Evolutionary conservation across 1,140 invertebrate species (phyloP), one percentile per base, ranked within the genome.

Genomic region (Gryllus bimaculatus): DNA sequence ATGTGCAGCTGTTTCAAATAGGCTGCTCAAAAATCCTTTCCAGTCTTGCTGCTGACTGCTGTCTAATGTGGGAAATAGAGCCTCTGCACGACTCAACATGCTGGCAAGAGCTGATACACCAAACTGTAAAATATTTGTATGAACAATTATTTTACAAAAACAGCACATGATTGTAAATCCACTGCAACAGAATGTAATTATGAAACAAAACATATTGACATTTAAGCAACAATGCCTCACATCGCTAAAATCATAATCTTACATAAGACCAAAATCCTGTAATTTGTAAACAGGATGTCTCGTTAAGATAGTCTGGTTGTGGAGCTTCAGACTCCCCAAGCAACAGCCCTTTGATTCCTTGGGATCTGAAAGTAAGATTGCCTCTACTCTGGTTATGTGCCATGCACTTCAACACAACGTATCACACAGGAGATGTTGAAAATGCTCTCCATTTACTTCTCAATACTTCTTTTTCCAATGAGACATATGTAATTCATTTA

Each of bases 51-150:
- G 73, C 48, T 48, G 73, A 47, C 48, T 79, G n/a, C 48, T 48
- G 15, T 79, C 78, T 7, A 79, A 20, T 26, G 78, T 21, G 4
- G 73, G 21, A 49, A 73, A 79, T 0, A 79, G 73, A 5, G 8
- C 47, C 73, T 79, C 73, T 26, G 26, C 78, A 49, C 39, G 78
- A 48, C 13, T 47, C 78, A 79, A 39, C 73, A 79, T 79, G n/a
- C 20, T 73, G 20, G 78, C 78, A 49, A 79, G 47, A 10, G 74
- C 73, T 10, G 78, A 79, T 18, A 79, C 18, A 18, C 78, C 78
- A 75, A 79, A 79, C 78, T 75, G n/a, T 6, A 73, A 13, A 8
- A 18, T 8, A 26, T 47, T 47, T 21, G 26, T 39, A 47, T 73
- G 47, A 13, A 74, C 6, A 39, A 73, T 8, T n/a, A 66, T 13